These are phyloP conservation scores for Sphenodon punctatus DNA, from an alignment of 2,797 vertebrate species.

Conservation along the genomic window DNA sequence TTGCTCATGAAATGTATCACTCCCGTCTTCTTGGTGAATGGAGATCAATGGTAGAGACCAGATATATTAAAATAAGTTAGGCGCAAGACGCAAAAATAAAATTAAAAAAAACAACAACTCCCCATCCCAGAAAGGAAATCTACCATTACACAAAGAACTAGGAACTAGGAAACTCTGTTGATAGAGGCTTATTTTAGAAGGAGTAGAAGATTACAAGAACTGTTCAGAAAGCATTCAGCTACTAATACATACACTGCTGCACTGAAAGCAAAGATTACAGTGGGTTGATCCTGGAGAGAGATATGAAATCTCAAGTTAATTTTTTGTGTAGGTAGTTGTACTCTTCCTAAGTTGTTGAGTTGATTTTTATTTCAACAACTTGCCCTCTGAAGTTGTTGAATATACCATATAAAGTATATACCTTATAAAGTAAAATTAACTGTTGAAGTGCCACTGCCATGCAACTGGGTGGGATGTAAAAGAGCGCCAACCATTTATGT, in stretches of 20 bases:
- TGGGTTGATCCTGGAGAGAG: not conserved
- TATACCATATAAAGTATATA: no score
- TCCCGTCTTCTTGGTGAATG: rapidly evolving
- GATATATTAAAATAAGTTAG: rapidly evolving
- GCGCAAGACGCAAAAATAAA: not conserved
- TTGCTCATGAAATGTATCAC: not conserved
- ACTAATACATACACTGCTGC: not conserved
- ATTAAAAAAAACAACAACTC: not conserved
- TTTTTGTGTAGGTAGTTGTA: not conserved
- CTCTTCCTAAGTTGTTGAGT: not conserved
- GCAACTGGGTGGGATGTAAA: not conserved
- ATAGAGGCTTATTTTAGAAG: rapidly evolving
- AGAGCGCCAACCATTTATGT: not conserved
- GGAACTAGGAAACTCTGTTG: not conserved
- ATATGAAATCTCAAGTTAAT: not conserved
- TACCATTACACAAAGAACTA: not conserved
- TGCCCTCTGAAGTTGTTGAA: not conserved
- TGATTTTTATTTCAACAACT: no score
- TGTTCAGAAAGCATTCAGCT: rapidly evolving
- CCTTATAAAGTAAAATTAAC: not conserved
- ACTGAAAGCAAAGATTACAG: not conserved
- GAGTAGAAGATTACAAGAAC: not conserved
- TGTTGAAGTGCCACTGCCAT: not conserved
- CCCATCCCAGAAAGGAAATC: not conserved
- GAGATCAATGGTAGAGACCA: rapidly evolving